These are phyloP conservation scores for Florisuga fusca DNA, from an alignment of 2,797 vertebrate species.

Conservation along the genomic window DNA sequence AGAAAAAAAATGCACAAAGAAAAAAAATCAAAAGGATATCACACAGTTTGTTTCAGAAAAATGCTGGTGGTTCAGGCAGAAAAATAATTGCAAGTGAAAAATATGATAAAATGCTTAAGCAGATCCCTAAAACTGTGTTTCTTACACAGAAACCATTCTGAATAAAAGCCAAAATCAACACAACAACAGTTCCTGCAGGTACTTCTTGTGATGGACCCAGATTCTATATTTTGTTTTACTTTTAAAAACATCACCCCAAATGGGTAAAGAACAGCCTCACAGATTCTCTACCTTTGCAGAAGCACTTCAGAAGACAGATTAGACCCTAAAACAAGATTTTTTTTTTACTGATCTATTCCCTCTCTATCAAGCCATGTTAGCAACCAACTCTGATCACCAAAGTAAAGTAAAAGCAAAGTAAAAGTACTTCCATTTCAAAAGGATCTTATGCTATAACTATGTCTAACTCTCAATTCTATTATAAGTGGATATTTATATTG, in stretches of 20 bases:
- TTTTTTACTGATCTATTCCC: background rate
- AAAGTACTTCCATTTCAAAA: conserved; percentile 17
- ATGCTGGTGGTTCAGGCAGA: background rate
- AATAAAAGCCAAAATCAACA: background rate
- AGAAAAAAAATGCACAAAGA: background rate
- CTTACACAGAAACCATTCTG: background rate
- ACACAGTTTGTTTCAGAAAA: conserved; percentile 25
- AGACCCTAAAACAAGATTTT: background rate
- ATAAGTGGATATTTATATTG: conserved; percentile 38
- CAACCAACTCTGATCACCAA: background rate
- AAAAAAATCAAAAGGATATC: conserved; percentile 26
- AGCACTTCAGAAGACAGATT: background rate
- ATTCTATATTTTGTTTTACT: background rate
- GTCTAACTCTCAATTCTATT: background rate
- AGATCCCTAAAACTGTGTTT: background rate
- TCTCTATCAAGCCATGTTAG: background rate
- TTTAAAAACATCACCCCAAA: background rate
- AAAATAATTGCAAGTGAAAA: background rate
- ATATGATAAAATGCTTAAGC: conserved; percentile 25
- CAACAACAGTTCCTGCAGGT: background rate
- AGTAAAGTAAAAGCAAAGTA: no score
- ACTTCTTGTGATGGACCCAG: rapidly evolving
- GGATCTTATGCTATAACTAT: conserved; percentile 2
- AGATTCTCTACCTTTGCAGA: background rate
- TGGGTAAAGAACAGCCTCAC: background rate